Evolutionary conservation across 2,113 vertebrate genomes (phyloP).

Genomic region (Machaerirhynchus nigripectus): DNA sequence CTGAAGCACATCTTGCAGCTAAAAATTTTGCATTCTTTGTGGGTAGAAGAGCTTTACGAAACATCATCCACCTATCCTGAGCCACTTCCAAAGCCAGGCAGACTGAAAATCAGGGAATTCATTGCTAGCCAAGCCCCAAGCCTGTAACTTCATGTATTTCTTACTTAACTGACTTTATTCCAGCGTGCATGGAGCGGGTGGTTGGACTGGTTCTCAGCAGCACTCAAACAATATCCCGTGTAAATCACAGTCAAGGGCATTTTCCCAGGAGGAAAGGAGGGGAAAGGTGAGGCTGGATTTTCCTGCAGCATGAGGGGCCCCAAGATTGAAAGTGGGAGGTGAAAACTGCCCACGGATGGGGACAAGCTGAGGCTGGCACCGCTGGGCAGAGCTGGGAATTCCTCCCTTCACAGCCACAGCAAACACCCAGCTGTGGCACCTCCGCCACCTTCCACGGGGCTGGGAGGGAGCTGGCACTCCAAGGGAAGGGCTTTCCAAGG

Average conservation of each 20-base stretch:
- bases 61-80: background rate
- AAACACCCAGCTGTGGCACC: background rate
- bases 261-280: background rate
- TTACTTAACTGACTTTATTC: background rate
- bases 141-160: background rate
- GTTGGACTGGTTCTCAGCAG: slow-evolving; percentile 28
- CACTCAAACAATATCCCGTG: background rate
- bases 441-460: background rate
- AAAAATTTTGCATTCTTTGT: background rate
- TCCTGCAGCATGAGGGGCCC: background rate
- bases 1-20: background rate
- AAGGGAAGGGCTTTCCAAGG: background rate
- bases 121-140: background rate
- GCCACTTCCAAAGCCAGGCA: background rate
- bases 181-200: background rate
- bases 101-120: background rate
- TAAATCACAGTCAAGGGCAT: background rate
- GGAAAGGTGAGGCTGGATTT: background rate
- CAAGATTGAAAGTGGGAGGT: background rate
- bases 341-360: background rate
- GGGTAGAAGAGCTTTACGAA: background rate
- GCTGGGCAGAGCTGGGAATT: background rate
- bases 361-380: rapidly evolving
- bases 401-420: background rate
- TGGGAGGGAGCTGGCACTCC: background rate